These are phyloP conservation scores for Esperia sulphurella DNA, from an alignment of 2,888 invertebrate genomes.

Conservation along the genomic window DNA sequence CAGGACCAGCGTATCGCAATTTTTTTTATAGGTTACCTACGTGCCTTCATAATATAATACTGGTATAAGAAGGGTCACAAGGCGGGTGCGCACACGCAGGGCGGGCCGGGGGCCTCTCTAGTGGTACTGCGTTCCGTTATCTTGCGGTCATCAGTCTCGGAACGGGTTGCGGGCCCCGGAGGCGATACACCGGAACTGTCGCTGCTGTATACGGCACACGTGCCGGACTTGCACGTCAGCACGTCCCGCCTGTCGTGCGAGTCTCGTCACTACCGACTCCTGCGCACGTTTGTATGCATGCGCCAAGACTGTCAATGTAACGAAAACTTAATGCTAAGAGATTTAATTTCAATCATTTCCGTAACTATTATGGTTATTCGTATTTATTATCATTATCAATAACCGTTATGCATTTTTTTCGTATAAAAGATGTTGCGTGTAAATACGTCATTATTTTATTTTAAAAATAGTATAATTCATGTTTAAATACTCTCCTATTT, in stretches of 20 bases:
- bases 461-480: too few species aligned
- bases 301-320: not conserved
- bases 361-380: too few species aligned
- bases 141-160: slow-evolving; percentile 69
- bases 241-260: not conserved
- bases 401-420: too few species aligned
- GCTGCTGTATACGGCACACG: slow-evolving; percentile 50
- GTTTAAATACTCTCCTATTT: too few species aligned
- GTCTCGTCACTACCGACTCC: not conserved
- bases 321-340: not conserved
- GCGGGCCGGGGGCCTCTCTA: slow-evolving; percentile 37
- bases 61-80: slow-evolving; percentile 1
- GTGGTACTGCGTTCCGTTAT: slow-evolving; percentile 63
- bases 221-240: slow-evolving; percentile 12
- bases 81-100: slow-evolving; percentile 26
- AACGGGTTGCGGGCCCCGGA: slow-evolving; percentile 56
- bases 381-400: too few species aligned
- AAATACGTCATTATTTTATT: too few species aligned
- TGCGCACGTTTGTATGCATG: not conserved
- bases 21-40: too few species aligned
- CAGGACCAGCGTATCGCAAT: too few species aligned
- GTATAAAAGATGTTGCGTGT: too few species aligned
- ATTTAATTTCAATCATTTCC: not conserved
- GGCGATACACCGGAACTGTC: slow-evolving; percentile 66
- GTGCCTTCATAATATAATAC: not conserved